Evolutionary conservation across 2,113 vertebrate genomes (phyloP).

Genomic region (Menidia beryllina): DNA sequence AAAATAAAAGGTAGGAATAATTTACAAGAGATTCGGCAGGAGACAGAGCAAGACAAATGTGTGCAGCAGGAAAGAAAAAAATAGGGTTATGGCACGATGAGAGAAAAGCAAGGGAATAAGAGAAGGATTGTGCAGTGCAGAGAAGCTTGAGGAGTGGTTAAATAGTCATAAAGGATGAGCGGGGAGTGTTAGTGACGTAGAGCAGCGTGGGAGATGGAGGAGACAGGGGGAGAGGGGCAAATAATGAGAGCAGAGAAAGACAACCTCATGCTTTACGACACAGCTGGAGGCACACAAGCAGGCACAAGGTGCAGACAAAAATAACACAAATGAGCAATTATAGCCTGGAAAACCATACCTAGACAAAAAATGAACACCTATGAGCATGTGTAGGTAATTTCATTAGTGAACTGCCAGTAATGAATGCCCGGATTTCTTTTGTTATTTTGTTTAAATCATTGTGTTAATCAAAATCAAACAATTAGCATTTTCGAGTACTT

Average conservation of each 20-base stretch:
- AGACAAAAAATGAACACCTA: constrained; percentile 4
- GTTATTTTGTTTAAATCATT: background rate
- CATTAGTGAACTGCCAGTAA: background rate
- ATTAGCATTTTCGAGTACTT: background rate
- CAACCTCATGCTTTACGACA: constrained; percentile 50
- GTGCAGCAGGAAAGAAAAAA: constrained; percentile 38
- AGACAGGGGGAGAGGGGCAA: constrained; percentile 37
- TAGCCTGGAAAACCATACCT: constrained; percentile 12
- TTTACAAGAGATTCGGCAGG: constrained; percentile 29
- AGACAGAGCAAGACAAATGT: constrained; percentile 41
- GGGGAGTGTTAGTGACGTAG: constrained; percentile 65
- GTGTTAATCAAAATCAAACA: background rate
- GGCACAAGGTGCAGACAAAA: constrained; percentile 22
- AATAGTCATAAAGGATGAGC: constrained; percentile 68
- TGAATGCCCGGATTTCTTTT: background rate
- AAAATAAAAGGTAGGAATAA: constrained; percentile 1
- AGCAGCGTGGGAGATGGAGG: constrained; percentile 44
- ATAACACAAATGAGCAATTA: constrained; percentile 62
- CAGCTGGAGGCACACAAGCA: constrained; percentile 58
- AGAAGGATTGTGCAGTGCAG: constrained; percentile 26
- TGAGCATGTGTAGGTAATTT: background rate
- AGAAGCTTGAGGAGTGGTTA: constrained; percentile 57
- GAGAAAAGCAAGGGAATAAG: constrained; percentile 29
- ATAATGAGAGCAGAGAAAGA: constrained; percentile 62
- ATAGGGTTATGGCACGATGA: constrained; percentile 41